Percentiles rank a stretch among this genome's conserved stretches.
These are phyloP conservation scores for Cryptoleucopteryx plumbea DNA, from an alignment of 2,113 vertebrate species.

Conservation along the genomic window DNA sequence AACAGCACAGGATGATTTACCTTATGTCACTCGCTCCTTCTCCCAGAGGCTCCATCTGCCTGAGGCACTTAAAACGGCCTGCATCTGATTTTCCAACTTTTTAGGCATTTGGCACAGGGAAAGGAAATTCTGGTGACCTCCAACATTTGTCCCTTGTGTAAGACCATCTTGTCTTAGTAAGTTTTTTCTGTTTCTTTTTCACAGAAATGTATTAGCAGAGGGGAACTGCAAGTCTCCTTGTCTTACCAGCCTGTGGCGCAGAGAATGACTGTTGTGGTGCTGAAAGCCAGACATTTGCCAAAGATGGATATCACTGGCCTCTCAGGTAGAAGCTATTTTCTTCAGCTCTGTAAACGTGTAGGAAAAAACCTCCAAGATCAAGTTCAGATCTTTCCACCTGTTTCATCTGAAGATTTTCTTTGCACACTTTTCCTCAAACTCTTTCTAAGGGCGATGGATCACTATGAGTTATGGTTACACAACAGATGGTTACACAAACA, in stretches of 20 bases:
- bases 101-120: too few relatives aligned
- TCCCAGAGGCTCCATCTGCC: background rate
- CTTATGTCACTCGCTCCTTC: accelerated
- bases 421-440: accelerated
- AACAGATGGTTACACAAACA: background rate
- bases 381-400: background rate
- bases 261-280: constrained; percentile 94
- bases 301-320: constrained; percentile 97
- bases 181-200: background rate
- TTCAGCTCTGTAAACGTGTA: background rate
- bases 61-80: accelerated
- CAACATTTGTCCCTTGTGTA: background rate
- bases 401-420: background rate
- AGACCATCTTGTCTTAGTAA: accelerated
- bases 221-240: constrained; percentile 92
- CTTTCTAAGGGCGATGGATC: background rate
- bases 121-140: background rate
- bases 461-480: too few relatives aligned
- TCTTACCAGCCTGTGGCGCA: constrained; percentile 95
- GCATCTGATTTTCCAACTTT: background rate
- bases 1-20: accelerated
- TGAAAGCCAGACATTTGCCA: constrained; percentile 93
- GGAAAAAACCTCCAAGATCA: background rate
- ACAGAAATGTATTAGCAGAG: constrained; percentile 86
- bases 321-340: constrained; percentile 94